These are phyloP conservation scores for Latrodectus elegans DNA, from an alignment of 2,888 invertebrate species.

Conservation along the genomic window DNA sequence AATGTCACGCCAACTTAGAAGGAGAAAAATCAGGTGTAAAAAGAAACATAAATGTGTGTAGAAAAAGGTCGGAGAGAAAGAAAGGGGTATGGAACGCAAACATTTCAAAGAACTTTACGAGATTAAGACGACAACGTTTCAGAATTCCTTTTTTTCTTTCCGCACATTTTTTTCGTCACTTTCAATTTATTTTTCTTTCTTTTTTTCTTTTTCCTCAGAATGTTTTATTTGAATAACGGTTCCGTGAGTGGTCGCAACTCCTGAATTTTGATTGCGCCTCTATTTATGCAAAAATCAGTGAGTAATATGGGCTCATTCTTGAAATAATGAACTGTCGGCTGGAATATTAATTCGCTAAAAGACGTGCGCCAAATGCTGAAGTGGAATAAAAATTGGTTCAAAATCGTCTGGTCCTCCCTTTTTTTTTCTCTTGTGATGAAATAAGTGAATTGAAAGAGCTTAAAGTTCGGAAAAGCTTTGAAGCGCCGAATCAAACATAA, in stretches of 20 bases:
- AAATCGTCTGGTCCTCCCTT: too few species aligned
- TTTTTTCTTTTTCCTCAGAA: not conserved
- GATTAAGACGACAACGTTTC: constrained; percentile 52
- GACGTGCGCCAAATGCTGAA: constrained; percentile 18
- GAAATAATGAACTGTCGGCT: constrained; percentile 18
- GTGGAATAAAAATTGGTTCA: not conserved
- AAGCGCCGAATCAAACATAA: too few species aligned
- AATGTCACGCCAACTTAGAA: constrained; percentile 21
- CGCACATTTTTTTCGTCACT: too few species aligned
- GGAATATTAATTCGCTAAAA: constrained; percentile 26
- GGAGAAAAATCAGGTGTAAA: constrained; percentile 28
- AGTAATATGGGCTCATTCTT: constrained; percentile 34
- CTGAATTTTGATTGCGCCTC: constrained; percentile 42
- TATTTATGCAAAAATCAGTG: constrained; percentile 44
- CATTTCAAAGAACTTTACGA: constrained; percentile 38
- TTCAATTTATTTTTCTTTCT: not conserved
- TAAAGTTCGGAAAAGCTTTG: too few species aligned
- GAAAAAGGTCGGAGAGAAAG: not conserved
- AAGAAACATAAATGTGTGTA: constrained; percentile 32
- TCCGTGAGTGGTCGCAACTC: constrained; percentile 17
- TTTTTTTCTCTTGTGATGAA: not conserved
- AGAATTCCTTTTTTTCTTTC: not conserved
- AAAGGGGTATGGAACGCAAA: constrained; percentile 16
- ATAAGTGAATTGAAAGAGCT: not conserved
- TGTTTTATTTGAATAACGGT: constrained; percentile 51